Percentiles rank a stretch among this genome's conserved stretches.
phyloP scores from a whole-genome alignment of 2,113 vertebrate species.

The Callorhinus ursinus region DNA sequence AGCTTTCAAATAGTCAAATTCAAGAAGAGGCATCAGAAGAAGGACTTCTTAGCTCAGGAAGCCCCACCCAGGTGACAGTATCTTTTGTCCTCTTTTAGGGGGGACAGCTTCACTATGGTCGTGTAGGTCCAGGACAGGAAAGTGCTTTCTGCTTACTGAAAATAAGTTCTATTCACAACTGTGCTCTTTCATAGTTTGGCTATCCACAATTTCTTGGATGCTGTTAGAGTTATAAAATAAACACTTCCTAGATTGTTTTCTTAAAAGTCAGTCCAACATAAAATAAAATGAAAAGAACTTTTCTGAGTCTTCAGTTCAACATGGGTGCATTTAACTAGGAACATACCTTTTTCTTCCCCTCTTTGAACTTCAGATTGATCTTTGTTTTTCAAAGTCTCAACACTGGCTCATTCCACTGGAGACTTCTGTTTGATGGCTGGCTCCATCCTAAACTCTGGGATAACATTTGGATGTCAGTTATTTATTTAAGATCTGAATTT shows the following conservation, averaged over 20 bases:
- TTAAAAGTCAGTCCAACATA: constrained; percentile 82
- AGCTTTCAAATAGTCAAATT: neutral
- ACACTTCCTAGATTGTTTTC: constrained; percentile 85
- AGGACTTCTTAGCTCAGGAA: neutral
- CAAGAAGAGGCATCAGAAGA: neutral
- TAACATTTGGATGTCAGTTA: constrained; percentile 62
- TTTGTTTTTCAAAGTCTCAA: constrained; percentile 76
- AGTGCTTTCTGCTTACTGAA: constrained; percentile 64
- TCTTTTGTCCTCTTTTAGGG: constrained; percentile 2
- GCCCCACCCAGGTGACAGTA: neutral
- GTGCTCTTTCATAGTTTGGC: constrained; percentile 80
- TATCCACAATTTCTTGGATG: constrained; percentile 80
- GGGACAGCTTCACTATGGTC: neutral
- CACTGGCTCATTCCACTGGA: constrained; percentile 35
- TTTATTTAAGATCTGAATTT: constrained; percentile 69
- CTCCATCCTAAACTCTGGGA: constrained; percentile 60
- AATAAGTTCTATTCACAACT: constrained; percentile 84
- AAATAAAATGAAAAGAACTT: constrained; percentile 70
- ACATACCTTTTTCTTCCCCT: constrained; percentile 61
- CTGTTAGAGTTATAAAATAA: constrained; percentile 83
- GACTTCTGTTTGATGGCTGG: constrained; percentile 54
- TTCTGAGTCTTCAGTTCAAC: constrained; percentile 74
- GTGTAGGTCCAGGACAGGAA: neutral
- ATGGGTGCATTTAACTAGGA: constrained; percentile 56
- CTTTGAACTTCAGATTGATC: constrained; percentile 76